Conservation (phyloP, 1,140 invertebrate species). For the Ctenoplectra terminalis region DNA sequence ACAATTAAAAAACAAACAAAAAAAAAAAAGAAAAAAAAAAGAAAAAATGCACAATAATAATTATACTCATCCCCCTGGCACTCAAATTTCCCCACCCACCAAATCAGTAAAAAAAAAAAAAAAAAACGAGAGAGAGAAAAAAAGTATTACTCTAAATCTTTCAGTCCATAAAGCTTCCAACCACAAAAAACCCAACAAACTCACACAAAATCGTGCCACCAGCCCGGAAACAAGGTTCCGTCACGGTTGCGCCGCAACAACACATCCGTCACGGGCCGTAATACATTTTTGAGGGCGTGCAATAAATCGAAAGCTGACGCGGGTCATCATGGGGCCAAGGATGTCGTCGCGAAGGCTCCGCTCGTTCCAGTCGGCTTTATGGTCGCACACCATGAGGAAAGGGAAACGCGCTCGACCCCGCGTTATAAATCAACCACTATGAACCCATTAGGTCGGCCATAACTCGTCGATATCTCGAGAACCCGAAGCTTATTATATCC, state of each 20-base stretch:
- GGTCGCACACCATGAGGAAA: constrained; percentile 48
- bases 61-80: background rate
- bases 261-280: constrained; percentile 30
- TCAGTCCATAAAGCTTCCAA: too few species aligned
- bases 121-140: too few species aligned
- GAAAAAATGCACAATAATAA: too few species aligned
- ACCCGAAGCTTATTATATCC: constrained; percentile 82
- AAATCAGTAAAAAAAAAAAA: too few species aligned
- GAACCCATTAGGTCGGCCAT: constrained; percentile 80
- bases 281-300: constrained; percentile 71
- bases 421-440: constrained; percentile 81
- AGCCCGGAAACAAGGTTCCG: background rate
- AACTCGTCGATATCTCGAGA: constrained; percentile 83
- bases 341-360: constrained; percentile 33
- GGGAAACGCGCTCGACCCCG: constrained; percentile 64
- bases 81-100: too few species aligned
- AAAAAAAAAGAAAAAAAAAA: too few species aligned
- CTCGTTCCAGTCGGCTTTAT: constrained; percentile 59
- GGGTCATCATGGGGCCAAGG: constrained; percentile 56
- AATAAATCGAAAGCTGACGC: constrained; percentile 57
- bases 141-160: too few species aligned
- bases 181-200: too few species aligned
- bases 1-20: too few species aligned
- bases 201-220: background rate
- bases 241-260: too few species aligned